These are phyloP conservation scores for Rhagologus leucostigma DNA, from an alignment of 2,113 vertebrate species.

Conservation along the genomic window DNA sequence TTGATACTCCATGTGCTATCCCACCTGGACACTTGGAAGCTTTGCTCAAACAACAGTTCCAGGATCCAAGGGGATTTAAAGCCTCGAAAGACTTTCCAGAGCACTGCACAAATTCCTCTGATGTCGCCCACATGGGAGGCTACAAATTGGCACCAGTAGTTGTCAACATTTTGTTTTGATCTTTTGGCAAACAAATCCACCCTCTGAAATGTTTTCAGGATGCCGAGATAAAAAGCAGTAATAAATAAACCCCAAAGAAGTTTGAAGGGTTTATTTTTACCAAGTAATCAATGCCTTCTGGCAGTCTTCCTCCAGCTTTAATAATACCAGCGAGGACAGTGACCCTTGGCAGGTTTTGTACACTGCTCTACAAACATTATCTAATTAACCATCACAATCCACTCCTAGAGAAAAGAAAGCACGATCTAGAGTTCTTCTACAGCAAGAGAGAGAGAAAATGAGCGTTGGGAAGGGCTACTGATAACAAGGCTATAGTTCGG, in stretches of 20 bases:
- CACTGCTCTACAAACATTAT: not conserved
- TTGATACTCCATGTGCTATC: not conserved
- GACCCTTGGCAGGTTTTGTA: not conserved
- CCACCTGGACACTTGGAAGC: not conserved
- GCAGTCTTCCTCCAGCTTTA: not conserved
- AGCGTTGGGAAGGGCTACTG: not conserved
- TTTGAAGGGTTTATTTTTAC: conserved; percentile 47
- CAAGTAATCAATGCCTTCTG: conserved; percentile 41
- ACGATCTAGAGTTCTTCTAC: not conserved
- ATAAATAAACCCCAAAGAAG: not conserved
- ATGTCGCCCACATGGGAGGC: not conserved
- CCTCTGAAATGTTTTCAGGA: conserved; percentile 30
- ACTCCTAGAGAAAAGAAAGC: not conserved
- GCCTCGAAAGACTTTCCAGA: not conserved
- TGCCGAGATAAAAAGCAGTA: not conserved
- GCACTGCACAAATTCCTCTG: not conserved
- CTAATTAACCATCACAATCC: not conserved
- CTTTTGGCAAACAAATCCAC: conserved; percentile 50
- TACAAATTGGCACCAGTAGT: conserved; percentile 20
- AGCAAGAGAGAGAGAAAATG: not conserved
- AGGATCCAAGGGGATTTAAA: not conserved
- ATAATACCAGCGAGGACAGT: not conserved
- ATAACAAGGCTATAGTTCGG: not conserved
- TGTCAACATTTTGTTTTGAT: conserved; percentile 47
- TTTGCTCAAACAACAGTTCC: not conserved